These are phyloP conservation scores for Asobara japonica DNA, from an alignment of 1,140 invertebrate genomes.

Conservation along the genomic window DNA sequence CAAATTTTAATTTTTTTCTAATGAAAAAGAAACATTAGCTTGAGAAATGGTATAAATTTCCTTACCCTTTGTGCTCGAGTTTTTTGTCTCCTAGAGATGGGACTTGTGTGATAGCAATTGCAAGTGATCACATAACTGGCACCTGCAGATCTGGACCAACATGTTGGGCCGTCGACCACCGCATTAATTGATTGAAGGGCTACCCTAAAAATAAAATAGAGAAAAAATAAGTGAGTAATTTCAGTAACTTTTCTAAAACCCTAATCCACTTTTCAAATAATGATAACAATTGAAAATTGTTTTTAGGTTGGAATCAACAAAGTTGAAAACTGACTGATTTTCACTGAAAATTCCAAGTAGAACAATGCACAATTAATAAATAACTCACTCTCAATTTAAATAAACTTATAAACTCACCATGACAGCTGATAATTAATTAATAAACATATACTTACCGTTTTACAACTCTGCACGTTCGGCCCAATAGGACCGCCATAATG, in stretches of 20 bases:
- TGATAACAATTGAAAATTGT: too few relatives aligned
- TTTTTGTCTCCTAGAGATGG: background rate
- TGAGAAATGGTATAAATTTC: background rate
- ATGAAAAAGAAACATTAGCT: background rate
- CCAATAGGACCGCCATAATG: background rate
- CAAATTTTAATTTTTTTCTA: background rate
- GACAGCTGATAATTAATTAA: background rate
- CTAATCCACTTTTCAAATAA: too few relatives aligned
- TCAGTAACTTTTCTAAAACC: too few relatives aligned
- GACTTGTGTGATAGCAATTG: background rate
- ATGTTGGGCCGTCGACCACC: background rate
- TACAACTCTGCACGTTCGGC: background rate
- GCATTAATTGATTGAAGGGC: background rate
- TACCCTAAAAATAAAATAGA: too few relatives aligned
- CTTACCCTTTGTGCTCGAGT: background rate
- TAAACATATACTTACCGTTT: slow-evolving; percentile 19
- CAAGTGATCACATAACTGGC: background rate
- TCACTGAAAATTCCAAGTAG: background rate
- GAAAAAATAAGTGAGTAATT: too few relatives aligned
- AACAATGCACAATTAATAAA: background rate
- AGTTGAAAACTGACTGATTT: too few relatives aligned
- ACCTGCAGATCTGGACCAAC: background rate
- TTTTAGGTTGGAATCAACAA: too few relatives aligned
- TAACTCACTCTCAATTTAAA: background rate
- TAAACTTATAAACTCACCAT: background rate